Evolutionary conservation across 2,113 vertebrate genomes (phyloP).

Genomic region (Coregonus clupeaformis): DNA sequence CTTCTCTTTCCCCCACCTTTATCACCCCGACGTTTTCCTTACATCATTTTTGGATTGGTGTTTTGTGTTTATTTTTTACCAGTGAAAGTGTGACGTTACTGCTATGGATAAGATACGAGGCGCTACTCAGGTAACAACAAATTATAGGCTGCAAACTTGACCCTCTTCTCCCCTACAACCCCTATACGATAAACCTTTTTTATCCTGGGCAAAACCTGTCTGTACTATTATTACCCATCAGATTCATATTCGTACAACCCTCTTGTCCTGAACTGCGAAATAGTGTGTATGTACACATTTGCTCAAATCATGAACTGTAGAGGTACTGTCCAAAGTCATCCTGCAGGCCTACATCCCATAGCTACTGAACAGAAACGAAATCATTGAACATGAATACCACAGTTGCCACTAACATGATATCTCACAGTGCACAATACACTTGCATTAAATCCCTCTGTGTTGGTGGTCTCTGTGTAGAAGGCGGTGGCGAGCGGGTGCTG

Average conservation of each 20-base stretch:
- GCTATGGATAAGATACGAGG: conserved; percentile 33
- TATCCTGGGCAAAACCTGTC: neutral
- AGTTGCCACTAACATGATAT: neutral
- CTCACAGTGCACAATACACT: neutral
- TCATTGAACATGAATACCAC: neutral
- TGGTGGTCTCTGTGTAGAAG: conserved; percentile 57
- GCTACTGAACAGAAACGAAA: too few relatives aligned
- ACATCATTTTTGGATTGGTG: conserved; percentile 22
- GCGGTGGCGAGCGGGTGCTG: conserved; percentile 76
- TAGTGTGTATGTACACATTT: neutral
- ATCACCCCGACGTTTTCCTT: neutral
- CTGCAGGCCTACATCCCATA: neutral
- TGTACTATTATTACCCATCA: neutral
- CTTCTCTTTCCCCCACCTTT: neutral
- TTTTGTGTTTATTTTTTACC: conserved; percentile 33
- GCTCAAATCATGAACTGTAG: neutral
- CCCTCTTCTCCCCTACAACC: neutral
- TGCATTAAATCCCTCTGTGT: neutral
- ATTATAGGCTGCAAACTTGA: conserved; percentile 8
- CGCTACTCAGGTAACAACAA: conserved; percentile 28
- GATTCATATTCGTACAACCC: neutral
- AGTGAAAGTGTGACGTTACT: conserved; percentile 34
- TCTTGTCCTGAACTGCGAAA: neutral
- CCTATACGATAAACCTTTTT: neutral
- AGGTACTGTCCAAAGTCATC: neutral